Evolutionary conservation across 2,113 vertebrate genomes (phyloP), one percentile per base, ranked within the genome.

Genomic region (Bujurquina vittata): DNA sequence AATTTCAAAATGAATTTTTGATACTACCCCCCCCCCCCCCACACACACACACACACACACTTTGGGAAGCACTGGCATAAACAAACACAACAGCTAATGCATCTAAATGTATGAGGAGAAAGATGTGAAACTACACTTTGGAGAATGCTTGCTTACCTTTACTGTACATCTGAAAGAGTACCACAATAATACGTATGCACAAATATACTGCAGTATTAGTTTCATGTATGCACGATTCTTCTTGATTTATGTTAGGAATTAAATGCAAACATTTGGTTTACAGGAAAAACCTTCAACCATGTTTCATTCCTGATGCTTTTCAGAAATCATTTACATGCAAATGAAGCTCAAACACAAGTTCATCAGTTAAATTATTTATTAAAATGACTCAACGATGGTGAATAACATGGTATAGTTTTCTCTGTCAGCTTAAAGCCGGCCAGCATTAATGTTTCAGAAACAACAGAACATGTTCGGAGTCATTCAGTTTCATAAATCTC

Each of bases 171-270:
- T 11, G 9, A 29, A 49, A 69, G 46, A 23, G 11, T 43, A 43
- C 12, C 26, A 46, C 1, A 1, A 26, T 35, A 35, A 35, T 35
- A 65, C 10, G 14, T 40, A 46, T 49, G 22, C 4, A 0, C 22
- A n/a, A 43, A 65, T 1, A 1, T 1, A 5, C 37, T 1, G 2
- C 9, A 23, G 35, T 14, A 17, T 65, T n/a, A 65, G n/a, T 0
- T 23, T 43, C 1, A 65, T 10, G 7, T 1, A 0, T 22, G 1
- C 26, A 9, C 0, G 1, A 0, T 49, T 2, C 14, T 46, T 11
- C 37, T 67, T 22, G 37, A 46, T 26, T 26, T 22, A 26, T 15
- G 2, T 26, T 1, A 26, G 40, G 22, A 63, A 63, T 63, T 22
- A 67, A 1, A 33, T 6, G 10, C 59, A 46, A 26, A 46, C 0